Percentiles rank a stretch among this genome's conserved stretches.
Conservation (phyloP, 2,113 vertebrate genomes). For the Erythrolamprus reginae region DNA sequence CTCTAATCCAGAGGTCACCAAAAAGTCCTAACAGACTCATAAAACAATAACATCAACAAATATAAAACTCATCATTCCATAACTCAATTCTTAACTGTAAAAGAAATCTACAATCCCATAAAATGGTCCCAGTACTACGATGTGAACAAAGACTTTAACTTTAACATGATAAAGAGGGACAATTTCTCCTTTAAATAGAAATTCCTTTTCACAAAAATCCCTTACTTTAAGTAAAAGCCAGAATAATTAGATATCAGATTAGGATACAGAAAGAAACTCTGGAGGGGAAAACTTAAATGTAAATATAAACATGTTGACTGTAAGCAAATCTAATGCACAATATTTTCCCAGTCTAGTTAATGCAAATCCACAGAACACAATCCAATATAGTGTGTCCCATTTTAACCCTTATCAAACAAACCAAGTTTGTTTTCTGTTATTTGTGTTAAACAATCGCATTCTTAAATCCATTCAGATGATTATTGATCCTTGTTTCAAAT, state of each 20-base stretch:
- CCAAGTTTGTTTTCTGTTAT: background rate
- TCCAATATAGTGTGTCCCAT: background rate
- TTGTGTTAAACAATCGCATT: background rate
- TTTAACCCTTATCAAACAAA: background rate
- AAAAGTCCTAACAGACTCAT: background rate
- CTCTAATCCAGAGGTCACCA: background rate
- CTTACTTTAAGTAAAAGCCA: background rate
- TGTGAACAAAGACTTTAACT: background rate
- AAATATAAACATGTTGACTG: background rate
- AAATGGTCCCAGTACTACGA: background rate
- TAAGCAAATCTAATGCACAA: background rate
- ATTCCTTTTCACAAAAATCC: background rate
- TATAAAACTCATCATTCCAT: background rate
- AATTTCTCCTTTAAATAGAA: background rate
- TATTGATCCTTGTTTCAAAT: background rate
- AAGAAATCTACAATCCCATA: background rate
- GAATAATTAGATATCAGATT: background rate
- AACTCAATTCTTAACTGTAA: background rate
- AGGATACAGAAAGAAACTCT: background rate
- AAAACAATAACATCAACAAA: background rate
- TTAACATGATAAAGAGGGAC: background rate
- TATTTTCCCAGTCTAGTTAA: background rate
- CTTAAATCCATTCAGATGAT: background rate
- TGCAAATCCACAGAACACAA: background rate
- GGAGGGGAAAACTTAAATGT: background rate